phyloP scores from a whole-genome alignment of 1,140 invertebrate genomes.

The Rhopalosiphum maidis region DNA sequence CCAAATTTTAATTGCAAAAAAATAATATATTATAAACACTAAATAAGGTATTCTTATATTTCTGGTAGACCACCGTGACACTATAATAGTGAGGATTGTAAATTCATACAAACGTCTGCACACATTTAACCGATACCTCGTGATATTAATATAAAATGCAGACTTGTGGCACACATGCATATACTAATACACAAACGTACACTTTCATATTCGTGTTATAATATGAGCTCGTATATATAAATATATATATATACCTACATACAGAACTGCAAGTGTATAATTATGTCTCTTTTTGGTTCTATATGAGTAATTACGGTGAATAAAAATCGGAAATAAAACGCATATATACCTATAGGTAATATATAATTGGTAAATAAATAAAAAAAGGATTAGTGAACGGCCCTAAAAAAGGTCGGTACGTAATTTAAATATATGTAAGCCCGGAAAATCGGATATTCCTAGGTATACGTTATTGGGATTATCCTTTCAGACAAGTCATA shows the following conservation, averaged over 20 bases:
- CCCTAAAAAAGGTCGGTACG: background rate
- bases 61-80: background rate
- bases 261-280: background rate
- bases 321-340: slow-evolving; percentile 16
- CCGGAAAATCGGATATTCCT: background rate
- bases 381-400: slow-evolving; percentile 10
- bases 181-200: background rate
- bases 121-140: background rate
- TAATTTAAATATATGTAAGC: slow-evolving; percentile 34
- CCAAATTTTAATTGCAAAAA: background rate
- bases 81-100: background rate
- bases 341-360: background rate
- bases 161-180: background rate
- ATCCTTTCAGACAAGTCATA: slow-evolving; percentile 36
- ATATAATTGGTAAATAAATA: slow-evolving; percentile 17
- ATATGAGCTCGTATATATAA: background rate
- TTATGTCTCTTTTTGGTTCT: background rate
- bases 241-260: background rate
- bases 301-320: background rate
- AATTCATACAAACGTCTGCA: background rate
- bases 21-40: no score
- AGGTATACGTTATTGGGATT: background rate
- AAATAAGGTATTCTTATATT: background rate
- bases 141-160: background rate
- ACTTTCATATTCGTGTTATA: background rate